phyloP scores from a whole-genome alignment of 2,888 invertebrate species.

The Troides helena region DNA sequence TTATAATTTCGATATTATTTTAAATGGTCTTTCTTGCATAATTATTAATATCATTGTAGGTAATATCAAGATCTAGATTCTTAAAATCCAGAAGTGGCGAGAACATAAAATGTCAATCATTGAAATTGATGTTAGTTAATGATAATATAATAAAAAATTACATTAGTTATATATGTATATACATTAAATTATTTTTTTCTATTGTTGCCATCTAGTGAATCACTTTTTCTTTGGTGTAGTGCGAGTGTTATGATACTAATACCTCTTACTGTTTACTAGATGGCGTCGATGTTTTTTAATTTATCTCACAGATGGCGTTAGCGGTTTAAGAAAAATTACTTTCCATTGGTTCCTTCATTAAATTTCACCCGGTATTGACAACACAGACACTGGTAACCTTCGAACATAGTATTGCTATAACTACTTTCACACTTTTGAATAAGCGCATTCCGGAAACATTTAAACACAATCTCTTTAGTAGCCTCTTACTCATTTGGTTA shows the following conservation, averaged over 20 bases:
- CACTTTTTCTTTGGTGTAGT: neutral
- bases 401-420: conserved; percentile 42
- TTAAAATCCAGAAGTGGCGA: too few relatives aligned
- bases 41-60: too few relatives aligned
- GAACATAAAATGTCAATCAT: too few relatives aligned
- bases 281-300: conserved; percentile 32
- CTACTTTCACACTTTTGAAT: conserved; percentile 66
- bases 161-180: neutral
- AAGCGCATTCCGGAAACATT: conserved; percentile 66
- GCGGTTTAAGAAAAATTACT: neutral
- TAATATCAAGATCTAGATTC: too few relatives aligned
- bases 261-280: conserved; percentile 32
- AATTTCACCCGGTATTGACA: neutral
- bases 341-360: neutral
- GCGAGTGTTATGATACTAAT: neutral
- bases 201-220: neutral
- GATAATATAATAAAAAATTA: neutral
- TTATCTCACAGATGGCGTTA: conserved; percentile 51
- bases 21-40: too few relatives aligned
- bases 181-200: neutral
- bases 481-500: conserved; percentile 56
- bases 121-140: neutral
- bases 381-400: conserved; percentile 47
- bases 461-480: conserved; percentile 56
- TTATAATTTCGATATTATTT: too few relatives aligned